Percentiles rank a stretch among this genome's conserved stretches.
Conservation (phyloP, 2,888 invertebrate genomes). For the Choristoneura rosaceana region DNA sequence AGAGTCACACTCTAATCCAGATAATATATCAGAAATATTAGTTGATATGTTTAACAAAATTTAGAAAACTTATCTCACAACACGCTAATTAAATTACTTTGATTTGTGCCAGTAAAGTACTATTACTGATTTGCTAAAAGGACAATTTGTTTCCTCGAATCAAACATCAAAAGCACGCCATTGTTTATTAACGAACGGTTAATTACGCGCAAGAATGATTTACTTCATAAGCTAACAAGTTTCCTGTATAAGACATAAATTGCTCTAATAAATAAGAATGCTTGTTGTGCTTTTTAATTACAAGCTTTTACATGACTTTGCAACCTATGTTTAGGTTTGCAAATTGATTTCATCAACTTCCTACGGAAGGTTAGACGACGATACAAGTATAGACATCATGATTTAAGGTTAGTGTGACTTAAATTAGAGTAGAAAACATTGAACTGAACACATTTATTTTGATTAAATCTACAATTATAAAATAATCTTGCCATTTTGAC, state of each 20-base stretch:
- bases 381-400: no score
- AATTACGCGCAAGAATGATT: slow-evolving; percentile 28
- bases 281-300: background rate
- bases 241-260: slow-evolving; percentile 1
- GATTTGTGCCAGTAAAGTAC: slow-evolving; percentile 4
- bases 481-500: no score
- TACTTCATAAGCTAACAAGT: background rate
- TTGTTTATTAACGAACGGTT: slow-evolving; percentile 23
- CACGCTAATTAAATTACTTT: background rate
- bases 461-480: no score
- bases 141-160: slow-evolving; percentile 34
- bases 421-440: no score
- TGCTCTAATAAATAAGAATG: background rate
- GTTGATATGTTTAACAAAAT: background rate
- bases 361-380: no score
- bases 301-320: background rate
- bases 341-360: background rate
- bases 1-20: no score
- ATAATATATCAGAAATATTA: background rate
- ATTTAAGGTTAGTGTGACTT: no score
- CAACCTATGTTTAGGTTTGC: no score
- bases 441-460: no score
- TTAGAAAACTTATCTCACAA: background rate
- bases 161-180: slow-evolving; percentile 30
- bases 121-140: background rate